Evolutionary conservation across 2,888 invertebrate genomes (phyloP), one percentile per base, ranked within the genome.

Genomic region (Melangyna quadrimaculata): DNA sequence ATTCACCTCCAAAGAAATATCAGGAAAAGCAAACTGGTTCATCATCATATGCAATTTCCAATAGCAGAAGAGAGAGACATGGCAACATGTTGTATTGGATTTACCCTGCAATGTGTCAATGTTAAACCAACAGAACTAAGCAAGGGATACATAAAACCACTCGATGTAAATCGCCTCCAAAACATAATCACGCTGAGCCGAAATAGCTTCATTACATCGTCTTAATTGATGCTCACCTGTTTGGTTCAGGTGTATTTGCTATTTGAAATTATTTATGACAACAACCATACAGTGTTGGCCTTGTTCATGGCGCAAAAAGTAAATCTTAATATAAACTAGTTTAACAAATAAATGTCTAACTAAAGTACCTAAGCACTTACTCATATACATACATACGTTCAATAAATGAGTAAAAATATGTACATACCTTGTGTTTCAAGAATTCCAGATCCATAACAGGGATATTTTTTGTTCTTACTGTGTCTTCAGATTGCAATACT

Each of bases 401-500:
- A 45, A 10, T 10, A 10, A 19, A 45, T 19, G 12, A 45, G 4
- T 22, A 19, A 51, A 14, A 51, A 22, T 14, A 24, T 27, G 53
- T 35, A 87, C 91, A 90, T 90, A 95, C 95, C 93, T 94, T 94
- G 88, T 93, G 91, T 89, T 95, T 96, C 7, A 96, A 90, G 91
- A 95, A 95, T 59, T 95, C 95, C 74, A 96, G 92, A 90, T 96
- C 94, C 67, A 96, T 92, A 3, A 95, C 93, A 8, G 95, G 94
- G 45, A 96, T 90, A 12, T 93, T 94, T 89, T 95, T 94, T 29
- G 94, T 94, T 89, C 94, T 94, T 51, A 98, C 95, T 81, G 94
- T 94, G 83, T 95, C 94, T 89, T 97, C 96, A 8, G 95, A 94
- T 92, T 97, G 97, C 87, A 98, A 93, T 88, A 98, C 96, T 92